A percentile compares a stretch with the other conserved stretches of the same genome.
Evolutionary conservation across 2,797 vertebrate genomes (phyloP).

Genomic region (Masticophis lateralis): DNA sequence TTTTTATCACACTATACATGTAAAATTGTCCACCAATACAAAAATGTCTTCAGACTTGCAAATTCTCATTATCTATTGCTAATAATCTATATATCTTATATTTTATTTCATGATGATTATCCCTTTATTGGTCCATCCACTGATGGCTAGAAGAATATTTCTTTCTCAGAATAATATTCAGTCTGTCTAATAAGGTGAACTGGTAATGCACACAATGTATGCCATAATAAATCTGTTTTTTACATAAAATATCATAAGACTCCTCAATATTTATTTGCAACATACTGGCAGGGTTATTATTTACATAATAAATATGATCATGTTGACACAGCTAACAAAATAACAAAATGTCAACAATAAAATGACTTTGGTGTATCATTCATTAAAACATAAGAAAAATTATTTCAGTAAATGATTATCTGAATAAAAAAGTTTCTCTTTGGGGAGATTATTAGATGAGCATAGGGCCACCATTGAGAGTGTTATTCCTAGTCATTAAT

Average conservation of each 20-base stretch:
- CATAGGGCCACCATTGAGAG: not conserved
- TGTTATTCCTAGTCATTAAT: not conserved
- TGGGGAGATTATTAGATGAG: not conserved
- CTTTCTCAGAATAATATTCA: not conserved
- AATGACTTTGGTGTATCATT: not conserved
- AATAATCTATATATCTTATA: not conserved
- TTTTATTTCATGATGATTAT: not conserved
- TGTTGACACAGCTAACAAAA: not conserved
- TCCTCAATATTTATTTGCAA: not conserved
- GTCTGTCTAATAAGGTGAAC: not conserved
- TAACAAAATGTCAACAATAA: not conserved
- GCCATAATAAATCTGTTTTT: not conserved
- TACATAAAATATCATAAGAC: not conserved
- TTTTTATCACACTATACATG: not conserved
- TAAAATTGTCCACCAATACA: not conserved
- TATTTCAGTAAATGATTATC: not conserved
- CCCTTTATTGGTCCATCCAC: not conserved
- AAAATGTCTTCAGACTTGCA: not conserved
- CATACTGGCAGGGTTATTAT: not conserved
- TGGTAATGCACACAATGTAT: not conserved
- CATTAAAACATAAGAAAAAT: not conserved
- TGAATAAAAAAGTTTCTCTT: not conserved
- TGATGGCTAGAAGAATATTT: not conserved
- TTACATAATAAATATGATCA: not conserved
- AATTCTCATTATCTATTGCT: not conserved